Base-by-base conservation (phyloP, 2,797 vertebrate genomes). In the Cetoscarus ocellatus region DNA sequence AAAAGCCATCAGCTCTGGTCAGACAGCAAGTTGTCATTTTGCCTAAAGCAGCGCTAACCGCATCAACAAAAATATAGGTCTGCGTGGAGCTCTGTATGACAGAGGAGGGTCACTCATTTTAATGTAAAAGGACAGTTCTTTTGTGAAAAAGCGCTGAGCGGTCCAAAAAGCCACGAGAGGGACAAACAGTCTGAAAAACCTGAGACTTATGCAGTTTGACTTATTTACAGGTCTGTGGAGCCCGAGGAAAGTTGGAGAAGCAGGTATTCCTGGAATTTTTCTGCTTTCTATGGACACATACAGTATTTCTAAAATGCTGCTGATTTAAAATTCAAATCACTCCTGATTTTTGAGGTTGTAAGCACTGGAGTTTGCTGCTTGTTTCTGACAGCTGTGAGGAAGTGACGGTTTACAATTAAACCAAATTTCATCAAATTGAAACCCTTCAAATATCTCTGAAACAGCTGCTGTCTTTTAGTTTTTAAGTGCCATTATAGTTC, bases 71-170 rank as follows among this genome's bases (percentile, higher is more conserved):
- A 92, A 93, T 91, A 80, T 88, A 87, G 88, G 91, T 90, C 86
- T 91, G 85, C 47, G 74, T 79, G 62, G 90, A 90, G 88, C 81
- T 92, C 88, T 89, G 84, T 79, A 82, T 88, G 95, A 93, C 88
- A 61, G 93, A 70, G 91, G 78, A 82, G 82, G 90, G 87, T 82
- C 83, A 79, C 80, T 93, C 85, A 88, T 91, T 90, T 91, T 95
- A 95, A 96, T 95, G 85, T 34, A 84, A 88, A 91, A 90, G 86
- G 95, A 96, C 95, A 94, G 93, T 86, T 92, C 92, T 90, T 95
- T 95, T 92, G 93, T 95, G 77, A 77, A 90, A 91, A 93, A 91
- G 84, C 83, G 93, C 95, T 93, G 94, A 95, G 90, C 72, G 84
- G 67, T 87, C 79, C 75, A 85, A 86, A 92, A 86, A 86, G 47